Percentiles rank a stretch among this genome's conserved stretches.
phyloP scores from a whole-genome alignment of 2,113 vertebrate genomes.

The Thunnus thynnus region DNA sequence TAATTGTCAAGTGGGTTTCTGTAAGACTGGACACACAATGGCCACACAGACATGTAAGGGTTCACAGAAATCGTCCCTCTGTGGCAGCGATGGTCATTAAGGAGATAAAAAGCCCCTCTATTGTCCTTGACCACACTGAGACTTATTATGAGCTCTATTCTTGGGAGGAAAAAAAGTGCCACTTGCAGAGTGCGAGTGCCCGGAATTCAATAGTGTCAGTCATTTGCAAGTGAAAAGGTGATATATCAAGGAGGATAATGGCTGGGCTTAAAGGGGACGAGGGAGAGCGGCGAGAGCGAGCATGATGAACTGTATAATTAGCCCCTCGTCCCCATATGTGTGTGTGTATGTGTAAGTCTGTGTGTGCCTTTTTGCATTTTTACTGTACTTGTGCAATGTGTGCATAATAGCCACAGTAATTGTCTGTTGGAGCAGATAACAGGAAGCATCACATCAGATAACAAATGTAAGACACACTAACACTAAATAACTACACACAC shows the following conservation, averaged over 20 bases:
- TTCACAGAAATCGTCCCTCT: constrained; percentile 1
- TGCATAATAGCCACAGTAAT: too few species aligned
- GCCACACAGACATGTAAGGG: background rate
- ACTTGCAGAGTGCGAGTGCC: constrained; percentile 41
- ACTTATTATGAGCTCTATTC: constrained; percentile 50
- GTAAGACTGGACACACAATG: background rate
- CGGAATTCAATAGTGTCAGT: constrained; percentile 51
- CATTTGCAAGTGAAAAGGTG: constrained; percentile 60
- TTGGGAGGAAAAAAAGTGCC: constrained; percentile 37
- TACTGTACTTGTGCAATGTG: too few species aligned
- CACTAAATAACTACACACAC: too few species aligned
- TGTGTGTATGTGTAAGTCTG: background rate
- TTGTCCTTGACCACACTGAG: constrained; percentile 52
- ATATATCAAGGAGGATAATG: constrained; percentile 62
- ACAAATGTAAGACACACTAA: too few species aligned
- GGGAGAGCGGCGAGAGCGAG: background rate
- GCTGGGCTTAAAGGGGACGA: constrained; percentile 1
- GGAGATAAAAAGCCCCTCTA: constrained; percentile 25
- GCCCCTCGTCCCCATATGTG: background rate
- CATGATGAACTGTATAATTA: constrained; percentile 55
- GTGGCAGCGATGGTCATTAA: constrained; percentile 31
- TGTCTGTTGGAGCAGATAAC: too few species aligned
- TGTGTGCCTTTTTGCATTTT: too few species aligned
- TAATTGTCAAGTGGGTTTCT: constrained; percentile 2
- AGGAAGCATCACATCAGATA: too few species aligned